Conservation (phyloP, 1,140 invertebrate species). For the Drosophila micromelanica region DNA sequence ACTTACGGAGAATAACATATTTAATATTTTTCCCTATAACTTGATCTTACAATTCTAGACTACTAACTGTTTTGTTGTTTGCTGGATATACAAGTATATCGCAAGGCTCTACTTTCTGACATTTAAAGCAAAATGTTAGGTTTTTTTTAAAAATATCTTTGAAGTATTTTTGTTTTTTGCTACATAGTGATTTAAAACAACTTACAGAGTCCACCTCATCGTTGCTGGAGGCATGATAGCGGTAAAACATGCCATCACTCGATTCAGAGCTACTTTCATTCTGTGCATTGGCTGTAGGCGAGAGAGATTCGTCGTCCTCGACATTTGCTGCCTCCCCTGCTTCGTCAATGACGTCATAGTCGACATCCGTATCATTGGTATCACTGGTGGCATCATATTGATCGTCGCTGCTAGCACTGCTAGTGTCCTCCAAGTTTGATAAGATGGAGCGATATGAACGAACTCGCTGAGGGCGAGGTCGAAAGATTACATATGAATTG, state of each 20-base stretch:
- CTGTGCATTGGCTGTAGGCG: neutral
- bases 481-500: slow-evolving; percentile 27
- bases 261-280: slow-evolving; percentile 27
- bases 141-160: neutral
- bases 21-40: neutral
- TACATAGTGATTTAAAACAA: neutral
- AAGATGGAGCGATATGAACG: slow-evolving; percentile 44
- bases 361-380: slow-evolving; percentile 10
- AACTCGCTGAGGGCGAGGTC: slow-evolving; percentile 17
- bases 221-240: slow-evolving; percentile 30
- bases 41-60: neutral
- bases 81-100: neutral
- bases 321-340: slow-evolving; percentile 1
- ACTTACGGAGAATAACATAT: slow-evolving; percentile 8
- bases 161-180: neutral
- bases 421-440: neutral
- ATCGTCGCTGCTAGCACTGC: neutral
- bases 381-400: slow-evolving; percentile 18
- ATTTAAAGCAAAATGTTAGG: neutral
- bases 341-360: neutral
- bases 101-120: neutral
- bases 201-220: slow-evolving; percentile 32
- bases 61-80: neutral
- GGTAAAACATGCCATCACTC: slow-evolving; percentile 17
- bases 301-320: neutral